Base-by-base conservation (phyloP, 2,888 invertebrate species). In the Exephanes ischioxanthus region DNA sequence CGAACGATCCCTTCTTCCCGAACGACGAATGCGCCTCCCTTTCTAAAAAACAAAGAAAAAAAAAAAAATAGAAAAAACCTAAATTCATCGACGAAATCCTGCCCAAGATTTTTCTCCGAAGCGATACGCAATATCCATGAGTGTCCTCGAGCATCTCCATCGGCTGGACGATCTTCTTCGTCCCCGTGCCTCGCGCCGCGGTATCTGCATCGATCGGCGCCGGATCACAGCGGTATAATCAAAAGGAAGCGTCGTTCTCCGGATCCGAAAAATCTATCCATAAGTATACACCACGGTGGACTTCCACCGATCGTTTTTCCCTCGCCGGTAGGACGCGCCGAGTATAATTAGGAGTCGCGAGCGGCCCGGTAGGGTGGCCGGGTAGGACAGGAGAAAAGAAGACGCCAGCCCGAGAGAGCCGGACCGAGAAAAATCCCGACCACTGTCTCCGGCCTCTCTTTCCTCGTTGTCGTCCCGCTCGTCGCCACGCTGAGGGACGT, bases 291-390 rank as follows among this genome's bases (percentile, higher is more conserved):
- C 37, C 61, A 1, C 22, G 63, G n/a, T 26, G 45, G 58, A 58
- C 75, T 75, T 75, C 45, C 68, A 51, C 75, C 73, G 75, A 81
- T 61, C 68, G 48, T 67, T 75, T 77, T 80, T 75, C 61, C 75
- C 63, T 66, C 75, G 68, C 68, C 68, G 73, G 55, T 51, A 48
- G 68, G 51, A 75, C 48, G 68, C 58, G 66, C 76, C 33, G 33
- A 81, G 80, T 81, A 75, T 81, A 81, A 81, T 81, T 81, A 75
- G 72, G 58, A 55, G 55, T 45, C 5, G 75, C 67, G 26, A 48
- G 48, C 58, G 7, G 58, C 55, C 22, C 26, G 11, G 58, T 14
- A 58, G 26, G 26, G 58, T 26, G 58, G n/a, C 53, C 5, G 53
- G 53, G 3, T 30, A 30, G 61, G 3, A 26, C 16, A 14, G 61